Evolutionary conservation across 2,113 vertebrate species (phyloP).

Genomic region (Heptranchias perlo): DNA sequence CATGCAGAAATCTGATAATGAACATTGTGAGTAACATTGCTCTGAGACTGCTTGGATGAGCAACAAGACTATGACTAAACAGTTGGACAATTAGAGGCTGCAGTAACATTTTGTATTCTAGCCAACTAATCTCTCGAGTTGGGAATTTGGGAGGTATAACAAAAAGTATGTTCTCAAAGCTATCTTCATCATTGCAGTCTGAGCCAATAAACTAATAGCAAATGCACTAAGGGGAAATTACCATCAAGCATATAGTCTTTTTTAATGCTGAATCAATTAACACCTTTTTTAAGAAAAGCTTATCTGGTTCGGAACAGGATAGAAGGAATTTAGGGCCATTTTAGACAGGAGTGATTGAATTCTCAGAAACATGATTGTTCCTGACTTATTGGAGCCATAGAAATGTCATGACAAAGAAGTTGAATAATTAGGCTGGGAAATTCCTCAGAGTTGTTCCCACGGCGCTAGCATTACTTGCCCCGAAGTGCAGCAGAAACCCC

Average conservation of each 20-base stretch:
- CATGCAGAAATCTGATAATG: not conserved
- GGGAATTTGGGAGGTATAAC: not conserved
- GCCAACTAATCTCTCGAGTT: not conserved
- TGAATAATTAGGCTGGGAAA: no score
- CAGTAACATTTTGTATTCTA: not conserved
- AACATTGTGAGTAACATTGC: conserved; percentile 14
- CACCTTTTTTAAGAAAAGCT: not conserved
- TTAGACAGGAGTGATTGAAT: not conserved
- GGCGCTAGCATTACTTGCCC: no score
- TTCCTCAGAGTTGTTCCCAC: no score
- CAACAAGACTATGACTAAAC: not conserved
- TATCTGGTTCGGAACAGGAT: no score
- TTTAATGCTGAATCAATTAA: not conserved
- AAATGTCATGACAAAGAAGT: no score
- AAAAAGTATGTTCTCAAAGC: not conserved
- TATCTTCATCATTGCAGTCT: not conserved
- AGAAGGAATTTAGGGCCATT: not conserved
- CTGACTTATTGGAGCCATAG: no score
- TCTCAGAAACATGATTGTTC: not conserved
- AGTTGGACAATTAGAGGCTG: not conserved
- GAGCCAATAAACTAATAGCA: no score
- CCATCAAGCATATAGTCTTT: not conserved
- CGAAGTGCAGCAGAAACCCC: no score
- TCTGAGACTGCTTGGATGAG: not conserved
- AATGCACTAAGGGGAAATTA: not conserved